Conservation (phyloP, 1,140 invertebrate genomes). For the Trachymyrmex septentrionalis region DNA sequence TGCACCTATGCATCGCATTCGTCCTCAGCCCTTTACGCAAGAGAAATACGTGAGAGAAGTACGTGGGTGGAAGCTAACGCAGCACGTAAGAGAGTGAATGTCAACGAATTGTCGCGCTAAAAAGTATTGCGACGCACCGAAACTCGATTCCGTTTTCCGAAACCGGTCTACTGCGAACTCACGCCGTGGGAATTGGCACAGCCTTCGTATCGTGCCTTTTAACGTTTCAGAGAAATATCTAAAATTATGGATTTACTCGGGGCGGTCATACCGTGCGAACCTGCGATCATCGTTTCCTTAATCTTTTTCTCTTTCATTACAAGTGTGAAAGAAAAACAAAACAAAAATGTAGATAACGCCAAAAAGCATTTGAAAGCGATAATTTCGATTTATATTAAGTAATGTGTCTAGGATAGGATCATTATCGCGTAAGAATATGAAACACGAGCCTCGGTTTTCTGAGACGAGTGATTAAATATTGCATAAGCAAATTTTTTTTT, state of each 20-base stretch:
- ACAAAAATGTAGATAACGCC: not conserved
- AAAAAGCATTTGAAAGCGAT: not conserved
- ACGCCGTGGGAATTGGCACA: slow-evolving; percentile 73
- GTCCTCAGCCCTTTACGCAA: slow-evolving; percentile 60
- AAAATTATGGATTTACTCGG: slow-evolving; percentile 54
- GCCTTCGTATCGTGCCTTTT: slow-evolving; percentile 38
- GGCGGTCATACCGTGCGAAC: slow-evolving; percentile 11
- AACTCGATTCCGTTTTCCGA: slow-evolving; percentile 74
- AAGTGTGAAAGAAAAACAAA: not conserved
- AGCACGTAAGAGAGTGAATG: slow-evolving; percentile 69
- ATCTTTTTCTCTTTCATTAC: not conserved
- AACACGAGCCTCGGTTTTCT: slow-evolving; percentile 2
- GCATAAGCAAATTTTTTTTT: slow-evolving; percentile 80
- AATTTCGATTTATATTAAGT: not conserved
- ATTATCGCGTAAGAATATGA: not conserved
- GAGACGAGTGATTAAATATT: not conserved
- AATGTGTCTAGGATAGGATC: not conserved
- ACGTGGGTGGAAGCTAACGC: slow-evolving; percentile 75
- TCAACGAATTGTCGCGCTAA: slow-evolving; percentile 75
- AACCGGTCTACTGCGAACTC: slow-evolving; percentile 70
- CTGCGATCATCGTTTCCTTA: not conserved
- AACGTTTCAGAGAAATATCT: slow-evolving; percentile 55
- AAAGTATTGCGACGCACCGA: slow-evolving; percentile 68
- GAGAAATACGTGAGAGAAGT: slow-evolving; percentile 55
- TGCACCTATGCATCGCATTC: slow-evolving; percentile 51